Evolutionary conservation across 2,888 invertebrate genomes (phyloP).

Genomic region (Matsumyia berberina): DNA sequence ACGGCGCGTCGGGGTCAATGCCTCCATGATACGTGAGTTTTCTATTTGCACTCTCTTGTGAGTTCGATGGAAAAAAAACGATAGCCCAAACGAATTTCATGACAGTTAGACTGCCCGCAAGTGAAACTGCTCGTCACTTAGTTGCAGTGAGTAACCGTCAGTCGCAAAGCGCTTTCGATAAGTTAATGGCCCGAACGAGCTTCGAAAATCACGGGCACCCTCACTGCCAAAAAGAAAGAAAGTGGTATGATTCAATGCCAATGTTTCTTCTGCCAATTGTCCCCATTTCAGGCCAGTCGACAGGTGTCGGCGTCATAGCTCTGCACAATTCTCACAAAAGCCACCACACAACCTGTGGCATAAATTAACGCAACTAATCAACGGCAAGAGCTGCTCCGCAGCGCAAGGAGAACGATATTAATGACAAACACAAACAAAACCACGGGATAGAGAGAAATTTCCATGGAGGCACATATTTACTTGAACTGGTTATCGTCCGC

Average conservation of each 20-base stretch:
- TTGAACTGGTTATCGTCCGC: conserved; percentile 55
- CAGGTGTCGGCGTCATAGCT: conserved; percentile 49
- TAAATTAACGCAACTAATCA: conserved; percentile 67
- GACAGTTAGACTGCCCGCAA: conserved; percentile 11
- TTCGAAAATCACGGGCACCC: conserved; percentile 35
- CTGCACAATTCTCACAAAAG: conserved; percentile 37
- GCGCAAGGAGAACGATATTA: conserved; percentile 31
- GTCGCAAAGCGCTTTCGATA: conserved; percentile 45
- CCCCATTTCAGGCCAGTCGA: conserved; percentile 60
- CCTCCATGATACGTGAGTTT: conserved; percentile 60
- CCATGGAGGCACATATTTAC: conserved; percentile 36
- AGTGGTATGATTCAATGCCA: conserved; percentile 71
- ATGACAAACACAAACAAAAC: conserved; percentile 47
- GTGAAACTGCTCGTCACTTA: conserved; percentile 34
- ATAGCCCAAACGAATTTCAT: neutral
- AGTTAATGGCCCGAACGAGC: conserved; percentile 45
- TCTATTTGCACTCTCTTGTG: conserved; percentile 61
- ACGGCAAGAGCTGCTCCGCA: conserved; percentile 12
- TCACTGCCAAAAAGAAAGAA: conserved; percentile 68
- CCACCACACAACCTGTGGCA: conserved; percentile 62
- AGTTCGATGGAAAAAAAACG: conserved; percentile 4
- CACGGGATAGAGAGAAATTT: conserved; percentile 57
- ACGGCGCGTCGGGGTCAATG: conserved; percentile 57
- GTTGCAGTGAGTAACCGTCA: conserved; percentile 9
- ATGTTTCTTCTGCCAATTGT: conserved; percentile 52